Percentiles rank a stretch among this genome's conserved stretches.
phyloP scores from a whole-genome alignment of 2,797 vertebrate genomes.

The Anguilla marmorata region DNA sequence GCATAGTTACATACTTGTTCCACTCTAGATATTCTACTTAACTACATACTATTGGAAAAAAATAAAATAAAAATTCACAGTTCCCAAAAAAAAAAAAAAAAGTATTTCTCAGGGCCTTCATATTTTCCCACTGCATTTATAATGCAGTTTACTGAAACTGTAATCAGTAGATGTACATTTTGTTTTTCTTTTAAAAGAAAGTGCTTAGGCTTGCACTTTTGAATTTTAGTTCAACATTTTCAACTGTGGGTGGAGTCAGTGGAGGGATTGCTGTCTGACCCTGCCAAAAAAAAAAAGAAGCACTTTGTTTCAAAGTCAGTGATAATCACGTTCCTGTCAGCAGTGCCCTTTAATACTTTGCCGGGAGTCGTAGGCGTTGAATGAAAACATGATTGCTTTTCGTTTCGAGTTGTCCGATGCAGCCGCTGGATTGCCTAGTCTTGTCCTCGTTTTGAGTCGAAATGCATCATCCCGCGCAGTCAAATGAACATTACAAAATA shows the following conservation, averaged over 20 bases:
- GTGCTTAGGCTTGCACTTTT: conserved; percentile 11
- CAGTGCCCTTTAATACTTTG: not conserved
- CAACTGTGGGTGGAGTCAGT: not conserved
- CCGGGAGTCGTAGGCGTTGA: not conserved
- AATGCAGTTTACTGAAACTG: conserved; percentile 22
- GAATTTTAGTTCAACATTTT: conserved; percentile 12
- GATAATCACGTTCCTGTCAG: not conserved
- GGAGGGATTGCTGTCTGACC: not conserved
- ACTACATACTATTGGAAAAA: conserved; percentile 11
- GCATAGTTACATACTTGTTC: conserved; percentile 33
- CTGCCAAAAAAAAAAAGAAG: not conserved
- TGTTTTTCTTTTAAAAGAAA: not conserved
- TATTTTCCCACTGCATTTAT: conserved; percentile 29
- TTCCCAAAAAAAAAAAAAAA: conserved; percentile 6
- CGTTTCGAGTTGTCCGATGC: not conserved
- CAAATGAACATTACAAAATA: conserved; percentile 47
- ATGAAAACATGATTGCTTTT: not conserved
- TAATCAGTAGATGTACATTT: conserved; percentile 27
- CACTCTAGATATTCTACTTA: conserved; percentile 23
- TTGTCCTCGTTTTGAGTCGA: not conserved
- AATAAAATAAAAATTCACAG: conserved; percentile 35
- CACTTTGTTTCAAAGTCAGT: conserved; percentile 11
- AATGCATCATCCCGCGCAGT: not conserved
- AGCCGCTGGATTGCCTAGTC: not conserved
- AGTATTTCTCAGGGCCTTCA: conserved; percentile 10